Conservation (phyloP, 2,888 invertebrate species). For the Chrysina gloriosa region DNA sequence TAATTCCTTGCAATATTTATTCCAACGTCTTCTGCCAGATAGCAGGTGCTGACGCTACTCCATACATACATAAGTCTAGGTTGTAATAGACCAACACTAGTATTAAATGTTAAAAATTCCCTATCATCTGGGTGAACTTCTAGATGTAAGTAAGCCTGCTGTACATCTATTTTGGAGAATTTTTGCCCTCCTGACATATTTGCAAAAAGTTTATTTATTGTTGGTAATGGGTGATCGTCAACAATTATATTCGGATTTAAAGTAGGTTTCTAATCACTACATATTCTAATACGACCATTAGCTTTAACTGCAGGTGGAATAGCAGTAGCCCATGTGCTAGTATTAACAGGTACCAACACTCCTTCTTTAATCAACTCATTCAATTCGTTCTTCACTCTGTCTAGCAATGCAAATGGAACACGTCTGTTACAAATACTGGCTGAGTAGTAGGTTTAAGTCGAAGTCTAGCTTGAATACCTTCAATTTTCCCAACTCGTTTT, state of each 20-base stretch:
- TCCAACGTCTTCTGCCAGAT: constrained; percentile 55
- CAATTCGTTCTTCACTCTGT: constrained; percentile 43
- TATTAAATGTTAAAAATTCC: constrained; percentile 46
- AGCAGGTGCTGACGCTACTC: constrained; percentile 46
- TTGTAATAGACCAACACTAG: constrained; percentile 55
- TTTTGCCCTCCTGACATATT: constrained; percentile 51
- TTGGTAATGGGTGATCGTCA: constrained; percentile 49
- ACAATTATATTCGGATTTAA: constrained; percentile 48
- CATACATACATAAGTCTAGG: constrained; percentile 55
- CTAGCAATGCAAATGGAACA: constrained; percentile 43
- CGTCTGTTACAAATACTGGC: constrained; percentile 44
- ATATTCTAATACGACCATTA: constrained; percentile 49
- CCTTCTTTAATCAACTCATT: constrained; percentile 44
- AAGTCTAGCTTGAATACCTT: not conserved
- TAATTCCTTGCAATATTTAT: constrained; percentile 50
- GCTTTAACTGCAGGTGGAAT: constrained; percentile 54
- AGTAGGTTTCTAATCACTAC: constrained; percentile 50
- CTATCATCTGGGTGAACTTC: constrained; percentile 53
- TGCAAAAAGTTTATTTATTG: constrained; percentile 45
- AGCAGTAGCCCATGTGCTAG: constrained; percentile 56
- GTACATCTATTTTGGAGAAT: constrained; percentile 50
- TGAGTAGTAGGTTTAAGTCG: constrained; percentile 40
- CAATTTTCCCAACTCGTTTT: constrained; percentile 5
- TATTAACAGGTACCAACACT: constrained; percentile 47
- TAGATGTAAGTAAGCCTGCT: constrained; percentile 56